Base-by-base conservation (phyloP, 1,140 invertebrate genomes). In the Bombus balteatus region DNA sequence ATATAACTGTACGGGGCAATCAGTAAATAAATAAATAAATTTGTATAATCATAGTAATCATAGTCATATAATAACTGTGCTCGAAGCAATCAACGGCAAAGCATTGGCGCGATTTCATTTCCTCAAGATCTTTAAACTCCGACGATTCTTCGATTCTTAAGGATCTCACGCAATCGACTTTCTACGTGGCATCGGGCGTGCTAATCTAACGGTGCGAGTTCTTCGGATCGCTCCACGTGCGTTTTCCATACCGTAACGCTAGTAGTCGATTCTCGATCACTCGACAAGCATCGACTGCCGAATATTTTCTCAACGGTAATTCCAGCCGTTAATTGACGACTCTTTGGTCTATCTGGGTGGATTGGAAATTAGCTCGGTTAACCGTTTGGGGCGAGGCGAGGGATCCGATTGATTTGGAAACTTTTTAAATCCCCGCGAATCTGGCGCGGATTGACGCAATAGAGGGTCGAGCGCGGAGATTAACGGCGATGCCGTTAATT, bases 401-500 rank as follows among this genome's bases (percentile, higher is more conserved):
- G 47, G 37, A 85, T 80, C 65, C 77, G 70, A 62, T 74, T 57
- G 79, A 66, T 81, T 66, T 22, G 59, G 59, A 28, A 81, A 81
- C 13, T 74, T 76, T 86, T 83, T 76, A 76, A 82, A 81, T 83
- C 39, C 10, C 28, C 73, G 65, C 72, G 77, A 89, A 89, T 73
- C 77, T 39, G 53, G 25, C 47, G 75, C 43, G 75, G 85, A 86
- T 87, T 65, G 85, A 53, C 72, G 81, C 72, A 66, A 85, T 89
- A 80, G 75, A 79, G 87, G 87, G 66, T 81, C 66, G 59, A 65
- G 47, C 59, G 79, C 13, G 72, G 66, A 88, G 83, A 86, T 90
- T 90, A 89, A 74, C 87, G 71, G 68, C 80, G 53, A 78, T 66
- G 41, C 78, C 80, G 83, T 62, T 88, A 88, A 90, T 90, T 90